These are phyloP conservation scores for Lepidonotus clava DNA, from an alignment of 2,888 invertebrate species.

Conservation along the genomic window DNA sequence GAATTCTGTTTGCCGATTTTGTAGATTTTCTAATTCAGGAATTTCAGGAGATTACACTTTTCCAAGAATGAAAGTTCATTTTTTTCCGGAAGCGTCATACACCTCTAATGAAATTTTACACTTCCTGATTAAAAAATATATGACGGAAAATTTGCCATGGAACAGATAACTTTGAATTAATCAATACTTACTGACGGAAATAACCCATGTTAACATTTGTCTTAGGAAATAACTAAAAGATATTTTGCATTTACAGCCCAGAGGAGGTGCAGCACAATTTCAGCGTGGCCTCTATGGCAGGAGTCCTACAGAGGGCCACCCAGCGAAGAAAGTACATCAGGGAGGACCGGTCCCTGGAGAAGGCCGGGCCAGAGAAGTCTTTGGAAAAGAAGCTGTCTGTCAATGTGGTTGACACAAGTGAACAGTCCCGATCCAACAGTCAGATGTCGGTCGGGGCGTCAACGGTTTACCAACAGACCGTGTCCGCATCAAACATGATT, in stretches of 20 bases:
- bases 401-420: constrained; percentile 11
- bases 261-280: constrained; percentile 74
- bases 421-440: constrained; percentile 74
- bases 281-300: constrained; percentile 73
- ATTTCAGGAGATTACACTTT: too few relatives aligned
- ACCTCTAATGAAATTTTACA: too few relatives aligned
- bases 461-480: constrained; percentile 64
- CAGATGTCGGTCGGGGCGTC: constrained; percentile 69
- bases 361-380: not conserved
- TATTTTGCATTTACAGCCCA: constrained; percentile 71
- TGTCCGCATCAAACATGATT: constrained; percentile 55
- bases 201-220: too few relatives aligned
- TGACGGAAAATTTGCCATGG: too few relatives aligned
- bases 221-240: too few relatives aligned
- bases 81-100: too few relatives aligned
- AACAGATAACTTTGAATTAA: too few relatives aligned
- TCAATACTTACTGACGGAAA: too few relatives aligned
- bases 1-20: too few relatives aligned
- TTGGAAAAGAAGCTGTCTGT: constrained; percentile 17
- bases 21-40: too few relatives aligned
- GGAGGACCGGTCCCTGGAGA: constrained; percentile 54
- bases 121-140: too few relatives aligned
- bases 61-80: too few relatives aligned
- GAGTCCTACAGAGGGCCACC: constrained; percentile 74
- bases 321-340: constrained; percentile 61